A percentile compares a stretch with the other conserved stretches of the same genome.
These are phyloP conservation scores for Xestia rhomboidea DNA, from an alignment of 2,888 invertebrate genomes.

Conservation along the genomic window DNA sequence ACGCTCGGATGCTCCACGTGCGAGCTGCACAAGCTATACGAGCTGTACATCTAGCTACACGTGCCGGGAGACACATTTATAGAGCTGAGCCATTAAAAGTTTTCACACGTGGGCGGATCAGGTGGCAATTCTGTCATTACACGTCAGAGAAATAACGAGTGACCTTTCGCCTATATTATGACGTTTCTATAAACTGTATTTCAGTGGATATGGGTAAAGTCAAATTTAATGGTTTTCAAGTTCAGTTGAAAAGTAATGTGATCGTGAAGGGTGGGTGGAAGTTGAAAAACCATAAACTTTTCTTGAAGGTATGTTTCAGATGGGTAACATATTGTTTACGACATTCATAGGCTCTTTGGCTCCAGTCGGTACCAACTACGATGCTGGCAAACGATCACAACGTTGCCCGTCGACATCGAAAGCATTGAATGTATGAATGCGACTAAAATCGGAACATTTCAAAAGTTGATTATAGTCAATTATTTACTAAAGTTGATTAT, in stretches of 20 bases:
- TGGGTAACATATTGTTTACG: neutral
- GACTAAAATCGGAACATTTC: neutral
- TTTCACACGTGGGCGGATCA: slow-evolving; percentile 25
- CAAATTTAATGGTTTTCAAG: neutral
- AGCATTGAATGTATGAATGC: neutral
- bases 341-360: neutral
- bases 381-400: neutral
- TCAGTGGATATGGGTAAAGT: neutral
- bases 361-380: neutral
- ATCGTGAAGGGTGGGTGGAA: neutral
- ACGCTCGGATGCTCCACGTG: slow-evolving; percentile 40
- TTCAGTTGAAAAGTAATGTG: neutral
- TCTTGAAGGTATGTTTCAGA: neutral
- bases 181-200: neutral
- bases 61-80: slow-evolving; percentile 29
- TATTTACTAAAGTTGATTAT: too few relatives aligned
- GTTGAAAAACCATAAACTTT: neutral
- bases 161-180: neutral
- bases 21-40: slow-evolving; percentile 8
- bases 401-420: neutral
- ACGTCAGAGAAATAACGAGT: slow-evolving; percentile 6
- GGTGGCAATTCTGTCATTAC: neutral
- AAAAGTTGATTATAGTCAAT: neutral
- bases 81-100: slow-evolving; percentile 14
- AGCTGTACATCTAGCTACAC: slow-evolving; percentile 13